Percentiles rank a stretch among this genome's conserved stretches.
Evolutionary conservation across 2,888 invertebrate species (phyloP).

Genomic region (Torymus tubicola): DNA sequence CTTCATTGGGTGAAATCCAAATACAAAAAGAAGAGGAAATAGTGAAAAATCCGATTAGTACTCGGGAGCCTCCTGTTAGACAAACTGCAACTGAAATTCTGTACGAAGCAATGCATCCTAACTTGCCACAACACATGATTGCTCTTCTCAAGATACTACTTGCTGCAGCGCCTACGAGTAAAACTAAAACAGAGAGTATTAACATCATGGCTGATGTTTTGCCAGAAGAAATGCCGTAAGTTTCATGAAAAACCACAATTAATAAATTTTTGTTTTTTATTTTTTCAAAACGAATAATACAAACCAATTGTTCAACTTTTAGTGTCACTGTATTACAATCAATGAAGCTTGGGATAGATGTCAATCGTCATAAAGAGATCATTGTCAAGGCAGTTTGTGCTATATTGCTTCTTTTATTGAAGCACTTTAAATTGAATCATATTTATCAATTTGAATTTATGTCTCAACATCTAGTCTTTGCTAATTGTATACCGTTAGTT

Average conservation of each 20-base stretch:
- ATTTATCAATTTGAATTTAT: constrained; percentile 99
- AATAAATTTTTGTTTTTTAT: too few species aligned
- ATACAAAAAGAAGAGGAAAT: constrained; percentile 94
- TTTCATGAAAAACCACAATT: constrained; percentile 56
- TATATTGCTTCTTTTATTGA: constrained; percentile 92
- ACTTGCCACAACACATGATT: constrained; percentile 98
- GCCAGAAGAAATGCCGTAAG: constrained; percentile 97
- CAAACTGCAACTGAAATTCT: constrained; percentile 91
- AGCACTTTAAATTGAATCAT: constrained; percentile 98
- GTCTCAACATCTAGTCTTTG: constrained; percentile 98
- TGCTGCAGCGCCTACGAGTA: constrained; percentile 99
- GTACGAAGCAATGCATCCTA: constrained; percentile 96
- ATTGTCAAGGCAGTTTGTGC: constrained; percentile 97
- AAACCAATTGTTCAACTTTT: constrained; percentile 51
- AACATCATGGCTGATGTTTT: constrained; percentile 98
- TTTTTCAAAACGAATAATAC: too few species aligned
- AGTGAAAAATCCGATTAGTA: constrained; percentile 92
- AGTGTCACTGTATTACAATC: constrained; percentile 95
- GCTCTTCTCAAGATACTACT: constrained; percentile 96
- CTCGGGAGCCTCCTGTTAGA: constrained; percentile 86
- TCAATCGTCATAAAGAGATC: constrained; percentile 98
- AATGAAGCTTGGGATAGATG: constrained; percentile 96
- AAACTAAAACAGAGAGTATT: constrained; percentile 97
- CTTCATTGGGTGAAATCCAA: constrained; percentile 94
- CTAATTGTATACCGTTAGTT: constrained; percentile 98